Evolutionary conservation across 2,797 vertebrate genomes (phyloP).

Genomic region (Xyrichtys novacula): DNA sequence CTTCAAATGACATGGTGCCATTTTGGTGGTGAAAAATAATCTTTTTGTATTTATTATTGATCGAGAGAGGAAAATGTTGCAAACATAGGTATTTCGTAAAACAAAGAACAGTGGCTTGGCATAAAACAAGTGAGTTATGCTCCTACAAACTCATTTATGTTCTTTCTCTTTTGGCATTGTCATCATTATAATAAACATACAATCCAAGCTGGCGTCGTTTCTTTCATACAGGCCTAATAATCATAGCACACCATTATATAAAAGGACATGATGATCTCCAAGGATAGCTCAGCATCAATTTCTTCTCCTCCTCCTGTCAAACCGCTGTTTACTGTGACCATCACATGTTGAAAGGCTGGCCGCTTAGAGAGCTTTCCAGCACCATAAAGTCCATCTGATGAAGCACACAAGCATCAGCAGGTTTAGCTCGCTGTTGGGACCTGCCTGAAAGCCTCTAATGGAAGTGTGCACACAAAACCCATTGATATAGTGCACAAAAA

Average conservation of each 20-base stretch:
- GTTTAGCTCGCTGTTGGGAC: conserved; percentile 45
- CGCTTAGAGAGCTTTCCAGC: conserved; percentile 34
- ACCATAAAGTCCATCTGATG: conserved; percentile 50
- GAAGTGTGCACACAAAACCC: conserved; percentile 62
- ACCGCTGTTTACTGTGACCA: conserved; percentile 24
- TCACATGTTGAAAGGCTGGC: conserved; percentile 5
- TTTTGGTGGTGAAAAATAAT: too few relatives aligned
- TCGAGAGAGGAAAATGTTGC: too few relatives aligned
- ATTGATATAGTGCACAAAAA: conserved; percentile 48
- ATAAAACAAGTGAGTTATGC: too few relatives aligned
- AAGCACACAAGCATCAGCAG: conserved; percentile 61
- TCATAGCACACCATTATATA: background rate
- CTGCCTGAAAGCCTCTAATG: conserved; percentile 75
- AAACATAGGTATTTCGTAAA: too few relatives aligned
- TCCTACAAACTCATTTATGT: too few relatives aligned
- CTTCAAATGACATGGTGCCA: too few relatives aligned
- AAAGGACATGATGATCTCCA: background rate
- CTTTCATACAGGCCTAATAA: too few relatives aligned
- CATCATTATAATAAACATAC: too few relatives aligned
- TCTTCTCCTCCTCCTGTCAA: conserved; percentile 2
- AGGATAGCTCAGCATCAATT: background rate
- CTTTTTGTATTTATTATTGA: too few relatives aligned
- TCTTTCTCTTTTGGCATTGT: too few relatives aligned
- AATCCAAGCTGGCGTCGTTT: too few relatives aligned
- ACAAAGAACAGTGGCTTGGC: too few relatives aligned